Percentiles rank a stretch among this genome's conserved stretches.
phyloP scores from a whole-genome alignment of 2,797 vertebrate genomes.

The Typhlichthys eigenmanni region DNA sequence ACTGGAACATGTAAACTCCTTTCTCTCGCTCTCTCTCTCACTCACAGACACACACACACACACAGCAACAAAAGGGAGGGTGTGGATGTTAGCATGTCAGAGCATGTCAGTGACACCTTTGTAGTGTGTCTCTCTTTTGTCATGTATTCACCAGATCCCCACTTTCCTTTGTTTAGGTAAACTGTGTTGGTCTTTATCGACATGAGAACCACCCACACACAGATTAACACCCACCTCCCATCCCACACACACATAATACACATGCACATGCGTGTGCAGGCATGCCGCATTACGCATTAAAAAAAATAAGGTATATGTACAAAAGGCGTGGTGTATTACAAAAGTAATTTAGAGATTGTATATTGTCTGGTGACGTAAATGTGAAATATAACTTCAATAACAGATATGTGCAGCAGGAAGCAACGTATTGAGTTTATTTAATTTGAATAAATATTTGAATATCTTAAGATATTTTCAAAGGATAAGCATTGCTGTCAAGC shows the following conservation, averaged over 20 bases:
- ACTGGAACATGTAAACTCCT: constrained; percentile 1
- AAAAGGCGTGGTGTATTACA: constrained; percentile 55
- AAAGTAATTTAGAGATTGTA: constrained; percentile 39
- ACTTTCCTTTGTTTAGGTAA: constrained; percentile 55
- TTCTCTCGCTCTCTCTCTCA: no score
- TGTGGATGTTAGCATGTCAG: constrained; percentile 53
- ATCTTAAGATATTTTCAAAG: neutral
- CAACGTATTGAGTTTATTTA: no score
- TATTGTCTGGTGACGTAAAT: constrained; percentile 36
- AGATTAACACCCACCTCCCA: constrained; percentile 10
- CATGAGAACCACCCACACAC: constrained; percentile 51
- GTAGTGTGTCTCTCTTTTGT: constrained; percentile 52
- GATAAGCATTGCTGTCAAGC: neutral
- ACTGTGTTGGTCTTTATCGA: constrained; percentile 32
- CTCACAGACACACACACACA: constrained; percentile 29
- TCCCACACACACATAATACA: constrained; percentile 12
- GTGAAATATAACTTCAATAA: neutral
- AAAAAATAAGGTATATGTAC: constrained; percentile 19
- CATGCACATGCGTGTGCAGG: constrained; percentile 20
- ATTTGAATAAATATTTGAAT: no score
- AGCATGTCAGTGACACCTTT: constrained; percentile 71
- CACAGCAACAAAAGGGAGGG: constrained; percentile 39
- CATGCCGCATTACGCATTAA: constrained; percentile 22
- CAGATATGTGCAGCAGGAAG: neutral
- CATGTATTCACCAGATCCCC: constrained; percentile 40